Evolutionary conservation across 2,797 vertebrate species (phyloP).

Genomic region (Helarctos malayanus): DNA sequence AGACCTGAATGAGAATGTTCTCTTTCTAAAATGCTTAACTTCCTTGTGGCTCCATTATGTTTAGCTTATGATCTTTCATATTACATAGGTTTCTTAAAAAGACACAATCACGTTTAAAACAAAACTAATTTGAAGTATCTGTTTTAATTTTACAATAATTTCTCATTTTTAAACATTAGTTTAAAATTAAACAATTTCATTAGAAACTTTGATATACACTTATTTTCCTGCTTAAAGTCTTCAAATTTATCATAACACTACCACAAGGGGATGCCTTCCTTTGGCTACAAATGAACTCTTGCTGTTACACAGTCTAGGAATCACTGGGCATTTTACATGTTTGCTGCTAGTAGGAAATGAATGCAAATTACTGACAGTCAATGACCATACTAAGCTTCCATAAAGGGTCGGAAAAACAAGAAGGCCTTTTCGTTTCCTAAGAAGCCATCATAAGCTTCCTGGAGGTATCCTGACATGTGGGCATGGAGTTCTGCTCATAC

Average conservation of each 20-base stretch:
- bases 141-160: constrained; percentile 58
- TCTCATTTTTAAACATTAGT: constrained; percentile 46
- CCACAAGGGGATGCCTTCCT: not conserved
- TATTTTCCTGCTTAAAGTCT: not conserved
- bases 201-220: not conserved
- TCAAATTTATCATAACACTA: not conserved
- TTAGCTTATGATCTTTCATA: not conserved
- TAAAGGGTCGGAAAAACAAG: not conserved
- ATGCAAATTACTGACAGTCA: not conserved
- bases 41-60: constrained; percentile 1
- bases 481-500: not conserved
- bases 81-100: constrained; percentile 52
- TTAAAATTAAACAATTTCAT: constrained; percentile 31
- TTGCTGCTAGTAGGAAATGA: not conserved
- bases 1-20: not conserved
- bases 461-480: not conserved
- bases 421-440: not conserved
- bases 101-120: not conserved
- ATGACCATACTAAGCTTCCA: not conserved
- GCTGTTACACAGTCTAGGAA: not conserved
- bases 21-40: not conserved
- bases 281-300: not conserved
- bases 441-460: not conserved
- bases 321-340: not conserved
- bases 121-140: constrained; percentile 14